Evolutionary conservation across 2,113 vertebrate genomes (phyloP), one percentile per base, ranked within the genome.

Genomic region (Panthera uncia): DNA sequence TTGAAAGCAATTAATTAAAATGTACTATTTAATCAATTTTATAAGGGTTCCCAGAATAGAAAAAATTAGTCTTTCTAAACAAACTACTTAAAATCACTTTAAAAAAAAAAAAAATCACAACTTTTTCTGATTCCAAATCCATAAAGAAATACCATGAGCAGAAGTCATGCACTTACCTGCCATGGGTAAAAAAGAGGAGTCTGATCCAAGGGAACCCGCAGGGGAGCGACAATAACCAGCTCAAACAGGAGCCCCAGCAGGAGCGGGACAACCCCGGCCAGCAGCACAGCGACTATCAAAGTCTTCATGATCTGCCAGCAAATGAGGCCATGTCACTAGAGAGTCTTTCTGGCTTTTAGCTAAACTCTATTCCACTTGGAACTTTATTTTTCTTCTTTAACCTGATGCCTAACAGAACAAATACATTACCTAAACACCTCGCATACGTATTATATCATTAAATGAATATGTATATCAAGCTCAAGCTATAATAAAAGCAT

Each of bases 161-260:
- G 57, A 85, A 98, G 31, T 88, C 1, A 91, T 2, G 1, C 45
- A 98, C 98, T 96, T 98, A 99, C 99, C 99, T 99, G 99, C 99
- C 99, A 99, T 14, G 99, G 99, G 98, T 99, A 99, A 98, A 99
- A 99, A 61, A 99, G 99, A 33, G 99, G 99, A 0, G 99, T 99
- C 98, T 99, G 99, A 99, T 99, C 99, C 97, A 99, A 98, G 65
- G 99, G 99, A 73, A 99, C 99, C 92, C 99, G 98, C 93, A 99
- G 98, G 29, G 99, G 99, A 66, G 99, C 99, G 15, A 99, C 99
- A 1, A 99, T 99, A 65, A 99, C 99, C 93, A 99, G 98, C 97
- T 99, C 99, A 98, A 99, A 99, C 86, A 99, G 98, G 95, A 99
- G 99, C 52, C 99, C 99, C 5, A 99, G 98, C 23, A 99, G 96